Base-by-base conservation (phyloP, 2,888 invertebrate genomes). In the Polylopha cassiicola region DNA sequence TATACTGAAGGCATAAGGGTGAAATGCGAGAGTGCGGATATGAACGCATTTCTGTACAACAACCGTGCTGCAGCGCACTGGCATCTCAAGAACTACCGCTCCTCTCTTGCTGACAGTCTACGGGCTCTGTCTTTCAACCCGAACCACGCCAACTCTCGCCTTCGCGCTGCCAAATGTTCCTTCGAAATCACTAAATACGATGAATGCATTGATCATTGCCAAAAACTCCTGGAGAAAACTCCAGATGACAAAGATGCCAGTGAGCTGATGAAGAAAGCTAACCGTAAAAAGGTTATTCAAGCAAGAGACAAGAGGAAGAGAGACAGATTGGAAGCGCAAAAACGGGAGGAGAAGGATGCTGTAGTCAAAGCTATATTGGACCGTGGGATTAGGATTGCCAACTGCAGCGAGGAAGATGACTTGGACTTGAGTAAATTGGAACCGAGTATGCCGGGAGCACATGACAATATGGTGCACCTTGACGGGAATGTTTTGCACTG, bases 31-130 rank as follows among this genome's bases (percentile, higher is more conserved):
- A 80, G 88, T 47, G 61, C 76, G 0, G 90, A 92, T 49, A 72
- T 97, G 1, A 91, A 94, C 64, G 92, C 97, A 4, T 90, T 91
- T 43, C 85, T 99, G 7, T 93, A 95, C 60, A 95, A 96, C 58
- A 99, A 99, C 67, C 88, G 99, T 46, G 94, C 98, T 1, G 96
- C 98, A 0, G 89, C 95, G 0, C 93, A 98, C 59, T 97, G 88
- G 67, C 91, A 93, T 65, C 69, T 98, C 16, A 90, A 95, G 73
- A 95, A 95, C 70, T 93, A 90, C 71, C 84, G 94, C 52, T 94
- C 95, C 2, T 87, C 94, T 5, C 77, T 97, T 8, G 86, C 81
- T 44, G 98, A 98, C 69, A 94, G 95, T 47, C 89, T 93, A 61
- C 82, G 87, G 57, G 95, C 97, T 0, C 61, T 97, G 11, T 88